Base-by-base conservation (phyloP, 2,888 invertebrate species). In the Arrhopalites spinosus region DNA sequence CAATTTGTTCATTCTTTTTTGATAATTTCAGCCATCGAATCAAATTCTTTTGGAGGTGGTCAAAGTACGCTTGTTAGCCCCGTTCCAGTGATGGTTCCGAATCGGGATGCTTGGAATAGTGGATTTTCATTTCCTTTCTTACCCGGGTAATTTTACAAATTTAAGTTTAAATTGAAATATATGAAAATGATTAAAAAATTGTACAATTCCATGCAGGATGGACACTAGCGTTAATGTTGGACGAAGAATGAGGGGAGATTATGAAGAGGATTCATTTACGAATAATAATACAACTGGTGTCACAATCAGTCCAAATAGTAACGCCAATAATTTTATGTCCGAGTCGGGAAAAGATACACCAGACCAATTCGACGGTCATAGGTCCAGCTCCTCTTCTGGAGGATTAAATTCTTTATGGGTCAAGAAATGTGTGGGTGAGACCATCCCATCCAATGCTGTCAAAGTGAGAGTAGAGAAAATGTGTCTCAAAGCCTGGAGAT, bases 401-500 rank as follows among this genome's bases (percentile, higher is more conserved):
- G 68, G 63, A 30, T 61, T 71, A 7, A 75, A 45, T 59, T 29
- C 66, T 2, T 53, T 27, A 11, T 82, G 82, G 81, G 78, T 82
- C 43, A 78, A 77, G 56, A 79, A 80, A 64, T 82, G 82, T 71
- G 78, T 81, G 27, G 80, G 81, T 0, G 80, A 81, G 56, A 75
- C 78, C 2, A 79, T 82, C 20, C 81, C 81, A 1, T 76, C 80
- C 2, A 80, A 80, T 72, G 78, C 81, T 64, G 78, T 81, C 27
- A 81, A 80, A 70, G 77, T 75, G n/a, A 61, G 82, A 47, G 79
- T 81, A 13, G 81, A 81, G 64, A 81, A 79, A 64, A 53, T 82
- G 13, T 81, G 81, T 30, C 59, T 82, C 80, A 81, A 76, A 72
- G 70, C 53, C 25, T 82, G 81, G 82, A 74, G 36, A 29, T 20